A percentile compares a stretch with the other conserved stretches of the same genome.
phyloP scores from a whole-genome alignment of 2,113 vertebrate genomes.

The Halichoerus grypus region DNA sequence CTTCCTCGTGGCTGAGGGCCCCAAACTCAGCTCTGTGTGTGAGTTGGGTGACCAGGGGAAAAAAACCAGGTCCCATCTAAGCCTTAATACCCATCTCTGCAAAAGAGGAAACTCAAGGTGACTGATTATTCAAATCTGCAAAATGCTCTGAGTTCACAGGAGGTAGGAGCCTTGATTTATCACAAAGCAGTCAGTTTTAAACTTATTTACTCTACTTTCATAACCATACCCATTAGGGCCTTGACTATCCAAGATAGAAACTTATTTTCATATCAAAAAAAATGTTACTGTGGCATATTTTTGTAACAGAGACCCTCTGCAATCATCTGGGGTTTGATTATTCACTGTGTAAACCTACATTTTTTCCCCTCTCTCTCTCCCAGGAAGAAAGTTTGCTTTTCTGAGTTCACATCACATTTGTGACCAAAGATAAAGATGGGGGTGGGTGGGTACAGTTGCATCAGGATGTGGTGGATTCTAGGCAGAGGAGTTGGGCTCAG shows the following conservation, averaged over 20 bases:
- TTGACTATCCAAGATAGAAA: conserved; percentile 28
- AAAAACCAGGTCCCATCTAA: not conserved
- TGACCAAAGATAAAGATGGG: not conserved
- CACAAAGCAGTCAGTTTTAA: conserved; percentile 27
- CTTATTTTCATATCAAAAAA: conserved; percentile 48
- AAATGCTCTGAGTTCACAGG: conserved; percentile 46
- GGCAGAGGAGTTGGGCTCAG: not conserved
- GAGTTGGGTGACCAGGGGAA: not conserved
- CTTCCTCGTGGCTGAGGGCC: not conserved
- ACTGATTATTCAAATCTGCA: conserved; percentile 63
- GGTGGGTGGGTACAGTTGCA: not conserved
- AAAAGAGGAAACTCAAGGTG: conserved; percentile 48
- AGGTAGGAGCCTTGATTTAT: conserved; percentile 11
- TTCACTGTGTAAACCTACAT: conserved; percentile 34
- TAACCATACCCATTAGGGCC: not conserved
- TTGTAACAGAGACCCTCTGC: conserved; percentile 17
- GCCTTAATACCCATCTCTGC: not conserved
- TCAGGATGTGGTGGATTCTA: not conserved
- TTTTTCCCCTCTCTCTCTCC: not conserved
- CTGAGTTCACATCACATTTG: not conserved
- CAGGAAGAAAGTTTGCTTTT: conserved; percentile 46
- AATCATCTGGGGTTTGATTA: not conserved
- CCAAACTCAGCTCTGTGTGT: not conserved
- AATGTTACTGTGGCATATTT: not conserved
- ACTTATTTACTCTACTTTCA: not conserved